phyloP scores from a whole-genome alignment of 2,888 invertebrate genomes.

The Caenorhabditis virilis region DNA sequence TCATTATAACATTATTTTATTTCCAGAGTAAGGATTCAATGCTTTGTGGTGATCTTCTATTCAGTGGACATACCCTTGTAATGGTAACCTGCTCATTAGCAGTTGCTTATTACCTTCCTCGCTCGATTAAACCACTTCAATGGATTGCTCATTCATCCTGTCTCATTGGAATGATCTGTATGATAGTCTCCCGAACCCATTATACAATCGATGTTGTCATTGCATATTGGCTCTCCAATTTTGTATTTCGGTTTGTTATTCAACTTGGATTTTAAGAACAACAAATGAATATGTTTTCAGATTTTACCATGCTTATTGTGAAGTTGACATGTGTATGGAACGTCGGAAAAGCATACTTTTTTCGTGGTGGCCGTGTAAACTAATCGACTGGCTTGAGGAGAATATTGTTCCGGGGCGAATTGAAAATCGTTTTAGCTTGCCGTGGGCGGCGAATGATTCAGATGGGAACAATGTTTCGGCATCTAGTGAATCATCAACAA shows the following conservation, averaged over 20 bases:
- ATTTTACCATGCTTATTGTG: conserved; percentile 55
- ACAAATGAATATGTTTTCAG: conserved; percentile 19
- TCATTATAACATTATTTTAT: too few relatives aligned
- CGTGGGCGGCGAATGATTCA: neutral
- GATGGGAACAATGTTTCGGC: neutral
- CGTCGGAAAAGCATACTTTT: conserved; percentile 43
- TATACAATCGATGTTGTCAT: conserved; percentile 61
- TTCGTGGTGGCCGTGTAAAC: conserved; percentile 39
- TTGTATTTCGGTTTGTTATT: conserved; percentile 49
- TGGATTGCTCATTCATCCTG: conserved; percentile 35
- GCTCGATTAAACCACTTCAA: conserved; percentile 28
- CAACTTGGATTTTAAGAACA: neutral
- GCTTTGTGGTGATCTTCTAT: conserved; percentile 61
- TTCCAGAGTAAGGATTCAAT: conserved; percentile 48
- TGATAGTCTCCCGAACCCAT: conserved; percentile 58
- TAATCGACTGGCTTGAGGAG: conserved; percentile 55
- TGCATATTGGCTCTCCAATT: conserved; percentile 56
- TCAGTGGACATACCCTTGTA: conserved; percentile 58
- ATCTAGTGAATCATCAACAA: conserved; percentile 25
- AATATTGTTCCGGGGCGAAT: conserved; percentile 50
- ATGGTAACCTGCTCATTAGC: conserved; percentile 53
- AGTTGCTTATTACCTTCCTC: conserved; percentile 54
- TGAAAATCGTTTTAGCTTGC: conserved; percentile 16
- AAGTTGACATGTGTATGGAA: conserved; percentile 51
- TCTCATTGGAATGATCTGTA: conserved; percentile 48